Conservation (phyloP, 2,888 invertebrate genomes). For the Aporophyla nigra region DNA sequence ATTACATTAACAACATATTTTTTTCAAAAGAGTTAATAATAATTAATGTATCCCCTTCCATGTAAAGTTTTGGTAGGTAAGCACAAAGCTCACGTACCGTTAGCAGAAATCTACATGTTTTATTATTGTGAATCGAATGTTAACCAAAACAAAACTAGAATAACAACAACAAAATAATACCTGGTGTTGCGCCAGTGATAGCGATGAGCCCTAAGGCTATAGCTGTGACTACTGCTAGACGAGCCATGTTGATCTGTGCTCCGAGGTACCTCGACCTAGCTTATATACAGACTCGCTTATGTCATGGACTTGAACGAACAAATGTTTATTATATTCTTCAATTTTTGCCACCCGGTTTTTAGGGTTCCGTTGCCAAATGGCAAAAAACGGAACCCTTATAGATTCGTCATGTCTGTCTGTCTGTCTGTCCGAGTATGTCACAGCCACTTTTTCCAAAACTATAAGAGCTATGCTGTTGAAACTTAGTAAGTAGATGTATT, state of each 20-base stretch:
- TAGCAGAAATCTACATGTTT: not conserved
- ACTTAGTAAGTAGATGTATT: too few relatives aligned
- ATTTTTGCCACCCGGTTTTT: slow-evolving; percentile 73
- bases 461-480: too few relatives aligned
- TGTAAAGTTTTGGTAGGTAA: not conserved
- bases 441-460: too few relatives aligned
- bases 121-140: not conserved
- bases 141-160: slow-evolving; percentile 8
- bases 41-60: not conserved
- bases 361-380: slow-evolving; percentile 70
- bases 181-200: slow-evolving; percentile 82
- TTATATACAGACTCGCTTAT: slow-evolving; percentile 81
- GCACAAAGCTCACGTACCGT: not conserved
- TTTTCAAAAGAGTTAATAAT: not conserved
- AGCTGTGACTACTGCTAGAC: slow-evolving; percentile 77
- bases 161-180: slow-evolving; percentile 67
- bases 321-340: slow-evolving; percentile 79
- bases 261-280: slow-evolving; percentile 63
- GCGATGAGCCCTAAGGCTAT: slow-evolving; percentile 82
- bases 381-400: too few relatives aligned
- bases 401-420: too few relatives aligned
- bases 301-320: slow-evolving; percentile 75
- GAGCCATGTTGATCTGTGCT: slow-evolving; percentile 79
- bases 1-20: not conserved
- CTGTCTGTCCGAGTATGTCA: too few relatives aligned